Conservation (phyloP, 2,888 invertebrate species). For the Neoascia interrupta region DNA sequence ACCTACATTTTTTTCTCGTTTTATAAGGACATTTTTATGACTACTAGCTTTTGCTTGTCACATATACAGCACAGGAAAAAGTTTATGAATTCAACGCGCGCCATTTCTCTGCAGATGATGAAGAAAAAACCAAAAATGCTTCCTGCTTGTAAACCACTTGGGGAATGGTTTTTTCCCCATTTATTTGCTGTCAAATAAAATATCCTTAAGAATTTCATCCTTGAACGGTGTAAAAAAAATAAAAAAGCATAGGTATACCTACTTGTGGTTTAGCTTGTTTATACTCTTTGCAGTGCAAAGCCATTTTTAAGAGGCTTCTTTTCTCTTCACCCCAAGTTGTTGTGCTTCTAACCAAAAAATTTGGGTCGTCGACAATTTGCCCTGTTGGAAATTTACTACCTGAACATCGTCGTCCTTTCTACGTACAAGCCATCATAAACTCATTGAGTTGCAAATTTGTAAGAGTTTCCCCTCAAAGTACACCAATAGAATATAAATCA, state of each 20-base stretch:
- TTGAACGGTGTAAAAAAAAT: constrained; percentile 3
- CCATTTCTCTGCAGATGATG: too few species aligned
- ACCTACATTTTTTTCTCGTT: too few species aligned
- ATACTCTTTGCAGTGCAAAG: constrained; percentile 5
- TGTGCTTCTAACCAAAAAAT: constrained; percentile 28
- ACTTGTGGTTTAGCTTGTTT: constrained; percentile 49
- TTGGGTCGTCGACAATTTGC: constrained; percentile 46
- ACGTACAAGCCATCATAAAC: constrained; percentile 53
- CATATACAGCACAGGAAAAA: too few species aligned
- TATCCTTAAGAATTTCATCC: too few species aligned
- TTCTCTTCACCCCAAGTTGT: neutral
- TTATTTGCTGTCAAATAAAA: too few species aligned
- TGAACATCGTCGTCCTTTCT: constrained; percentile 1
- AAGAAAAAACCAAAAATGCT: too few species aligned
- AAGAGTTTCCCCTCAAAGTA: constrained; percentile 18
- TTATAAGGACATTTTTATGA: too few species aligned
- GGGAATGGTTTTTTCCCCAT: too few species aligned
- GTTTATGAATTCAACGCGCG: too few species aligned
- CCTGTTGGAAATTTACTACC: constrained; percentile 17
- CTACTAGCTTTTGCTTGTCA: too few species aligned
- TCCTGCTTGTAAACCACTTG: too few species aligned
- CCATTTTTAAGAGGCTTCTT: constrained; percentile 43
- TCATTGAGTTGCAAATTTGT: constrained; percentile 63
- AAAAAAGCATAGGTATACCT: neutral
- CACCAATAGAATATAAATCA: constrained; percentile 57